Conservation (phyloP, 2,888 invertebrate species). For the Rotaria magnacalcarata region DNA sequence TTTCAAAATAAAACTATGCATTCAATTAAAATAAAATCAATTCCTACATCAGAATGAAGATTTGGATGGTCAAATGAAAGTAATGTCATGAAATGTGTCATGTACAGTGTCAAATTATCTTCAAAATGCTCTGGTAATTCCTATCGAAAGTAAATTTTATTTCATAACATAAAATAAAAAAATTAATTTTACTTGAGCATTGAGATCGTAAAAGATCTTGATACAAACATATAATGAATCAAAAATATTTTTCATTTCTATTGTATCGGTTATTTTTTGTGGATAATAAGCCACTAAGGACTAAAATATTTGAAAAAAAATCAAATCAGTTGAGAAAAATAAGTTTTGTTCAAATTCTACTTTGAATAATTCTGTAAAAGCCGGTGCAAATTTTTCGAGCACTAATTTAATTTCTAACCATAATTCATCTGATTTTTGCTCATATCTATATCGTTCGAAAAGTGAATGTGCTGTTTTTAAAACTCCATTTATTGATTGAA, state of each 20-base stretch:
- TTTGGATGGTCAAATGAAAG: conserved; percentile 70
- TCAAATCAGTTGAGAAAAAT: neutral
- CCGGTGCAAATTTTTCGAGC: conserved; percentile 83
- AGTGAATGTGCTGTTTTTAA: conserved; percentile 89
- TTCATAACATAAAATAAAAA: too few relatives aligned
- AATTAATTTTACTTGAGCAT: conserved; percentile 67
- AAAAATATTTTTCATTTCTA: conserved; percentile 77
- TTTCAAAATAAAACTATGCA: too few relatives aligned
- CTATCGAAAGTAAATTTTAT: conserved; percentile 48
- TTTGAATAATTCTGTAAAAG: conserved; percentile 82
- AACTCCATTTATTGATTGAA: conserved; percentile 87
- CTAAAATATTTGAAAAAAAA: neutral
- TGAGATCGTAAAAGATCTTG: conserved; percentile 92
- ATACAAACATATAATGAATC: conserved; percentile 79
- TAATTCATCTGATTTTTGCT: conserved; percentile 85
- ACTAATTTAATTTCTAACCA: conserved; percentile 97
- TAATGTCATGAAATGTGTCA: conserved; percentile 79
- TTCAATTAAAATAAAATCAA: neutral
- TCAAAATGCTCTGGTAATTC: conserved; percentile 98
- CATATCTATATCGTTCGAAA: conserved; percentile 88
- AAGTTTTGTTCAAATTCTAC: conserved; percentile 61
- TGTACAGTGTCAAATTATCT: conserved; percentile 92
- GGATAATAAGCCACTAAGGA: conserved; percentile 29
- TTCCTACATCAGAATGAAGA: conserved; percentile 5
- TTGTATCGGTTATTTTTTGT: neutral